These are phyloP conservation scores for Diglossa brunneiventris DNA, from an alignment of 2,113 vertebrate species.

Conservation along the genomic window DNA sequence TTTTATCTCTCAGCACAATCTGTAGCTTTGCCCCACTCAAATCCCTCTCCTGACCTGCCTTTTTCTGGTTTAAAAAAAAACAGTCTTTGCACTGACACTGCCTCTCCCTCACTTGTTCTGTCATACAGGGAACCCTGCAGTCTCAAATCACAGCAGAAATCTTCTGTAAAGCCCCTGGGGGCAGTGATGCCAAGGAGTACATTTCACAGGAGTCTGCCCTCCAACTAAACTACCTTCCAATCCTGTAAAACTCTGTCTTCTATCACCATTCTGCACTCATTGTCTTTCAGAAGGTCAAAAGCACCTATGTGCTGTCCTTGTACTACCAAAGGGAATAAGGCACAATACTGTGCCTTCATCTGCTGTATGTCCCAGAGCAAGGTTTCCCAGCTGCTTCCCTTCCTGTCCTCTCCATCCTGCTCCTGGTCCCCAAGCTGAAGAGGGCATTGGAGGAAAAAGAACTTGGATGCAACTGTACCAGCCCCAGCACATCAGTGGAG, in stretches of 20 bases:
- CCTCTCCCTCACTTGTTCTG: not conserved
- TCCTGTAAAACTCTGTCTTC: not conserved
- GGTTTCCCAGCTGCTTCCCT: not conserved
- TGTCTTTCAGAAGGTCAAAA: not conserved
- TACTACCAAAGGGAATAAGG: not conserved
- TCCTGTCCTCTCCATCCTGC: not conserved
- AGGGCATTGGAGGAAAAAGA: not conserved
- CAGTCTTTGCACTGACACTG: not conserved
- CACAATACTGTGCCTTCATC: not conserved
- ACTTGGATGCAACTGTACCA: not conserved
- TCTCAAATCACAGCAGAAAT: not conserved
- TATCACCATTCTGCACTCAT: not conserved
- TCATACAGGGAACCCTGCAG: rapidly evolving
- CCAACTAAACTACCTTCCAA: not conserved
- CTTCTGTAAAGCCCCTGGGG: not conserved
- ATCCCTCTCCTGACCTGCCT: not conserved
- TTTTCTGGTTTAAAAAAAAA: not conserved
- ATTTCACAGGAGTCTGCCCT: not conserved
- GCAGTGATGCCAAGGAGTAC: not conserved
- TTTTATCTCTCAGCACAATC: not conserved
- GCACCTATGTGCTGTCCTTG: not conserved
- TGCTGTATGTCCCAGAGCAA: not conserved
- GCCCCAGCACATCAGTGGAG: not conserved
- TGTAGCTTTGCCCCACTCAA: not conserved
- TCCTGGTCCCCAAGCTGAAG: not conserved